phyloP scores from a whole-genome alignment of 2,888 invertebrate genomes.

The Agriopis marginaria region DNA sequence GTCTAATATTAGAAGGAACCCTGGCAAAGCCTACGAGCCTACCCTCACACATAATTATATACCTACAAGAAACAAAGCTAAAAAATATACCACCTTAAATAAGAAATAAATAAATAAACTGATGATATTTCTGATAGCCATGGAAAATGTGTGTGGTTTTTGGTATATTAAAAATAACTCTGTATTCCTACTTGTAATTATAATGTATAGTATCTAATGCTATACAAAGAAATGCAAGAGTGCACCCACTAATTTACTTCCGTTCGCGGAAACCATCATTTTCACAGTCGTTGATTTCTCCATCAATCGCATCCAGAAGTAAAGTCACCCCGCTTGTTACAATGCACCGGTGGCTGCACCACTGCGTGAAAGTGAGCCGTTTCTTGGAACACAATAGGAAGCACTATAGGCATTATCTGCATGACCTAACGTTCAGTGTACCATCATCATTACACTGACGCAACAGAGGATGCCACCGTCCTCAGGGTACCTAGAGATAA shows the following conservation, averaged over 20 bases:
- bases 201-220: too few relatives aligned
- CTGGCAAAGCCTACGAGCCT: too few relatives aligned
- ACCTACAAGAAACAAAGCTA: too few relatives aligned
- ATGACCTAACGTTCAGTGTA: constrained; percentile 57
- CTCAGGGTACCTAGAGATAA: constrained; percentile 25
- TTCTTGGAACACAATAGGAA: constrained; percentile 68
- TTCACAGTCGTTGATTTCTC: constrained; percentile 35
- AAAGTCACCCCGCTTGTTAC: constrained; percentile 20
- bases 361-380: constrained; percentile 65
- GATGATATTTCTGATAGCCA: too few relatives aligned
- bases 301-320: constrained; percentile 35
- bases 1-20: too few relatives aligned
- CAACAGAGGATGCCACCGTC: constrained; percentile 56
- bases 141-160: too few relatives aligned
- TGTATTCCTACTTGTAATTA: too few relatives aligned
- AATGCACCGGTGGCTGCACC: constrained; percentile 45
- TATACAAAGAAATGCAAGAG: not conserved
- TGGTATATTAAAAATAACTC: too few relatives aligned
- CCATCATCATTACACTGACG: constrained; percentile 64
- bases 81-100: too few relatives aligned
- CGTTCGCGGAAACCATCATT: not conserved
- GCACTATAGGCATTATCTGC: constrained; percentile 58
- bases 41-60: too few relatives aligned
- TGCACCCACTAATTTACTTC: not conserved
- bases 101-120: too few relatives aligned